These are phyloP conservation scores for Carposina sasakii DNA, from an alignment of 1,140 invertebrate genomes.

Conservation along the genomic window DNA sequence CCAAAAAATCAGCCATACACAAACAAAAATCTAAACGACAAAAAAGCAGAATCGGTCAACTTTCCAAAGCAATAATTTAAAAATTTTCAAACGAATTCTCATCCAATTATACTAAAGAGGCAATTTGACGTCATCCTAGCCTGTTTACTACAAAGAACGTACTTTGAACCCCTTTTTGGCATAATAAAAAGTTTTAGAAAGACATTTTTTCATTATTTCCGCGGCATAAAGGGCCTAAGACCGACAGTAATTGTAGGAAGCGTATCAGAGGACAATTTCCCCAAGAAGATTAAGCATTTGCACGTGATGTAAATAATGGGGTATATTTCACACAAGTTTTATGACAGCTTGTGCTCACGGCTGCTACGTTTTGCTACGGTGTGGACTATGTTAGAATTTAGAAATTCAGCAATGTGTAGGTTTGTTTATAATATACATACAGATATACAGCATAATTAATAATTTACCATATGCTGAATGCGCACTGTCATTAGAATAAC, in stretches of 20 bases:
- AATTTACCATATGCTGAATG: no score
- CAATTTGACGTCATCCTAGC: constrained; percentile 25
- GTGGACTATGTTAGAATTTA: no score
- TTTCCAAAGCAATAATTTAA: constrained; percentile 16
- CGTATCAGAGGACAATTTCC: constrained; percentile 44
- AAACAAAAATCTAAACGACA: no score
- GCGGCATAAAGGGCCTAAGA: not conserved
- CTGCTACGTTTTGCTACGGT: not conserved
- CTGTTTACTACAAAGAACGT: constrained; percentile 30
- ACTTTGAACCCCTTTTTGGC: constrained; percentile 24
- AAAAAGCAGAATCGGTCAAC: no score
- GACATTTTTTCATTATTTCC: constrained; percentile 37
- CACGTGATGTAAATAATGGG: no score
- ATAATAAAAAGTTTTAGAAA: constrained; percentile 13
- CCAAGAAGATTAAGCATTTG: constrained; percentile 27
- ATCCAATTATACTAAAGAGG: constrained; percentile 36
- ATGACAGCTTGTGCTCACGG: not conserved
- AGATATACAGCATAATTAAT: no score
- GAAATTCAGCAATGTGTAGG: no score
- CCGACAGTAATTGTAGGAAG: constrained; percentile 29
- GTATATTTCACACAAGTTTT: not conserved
- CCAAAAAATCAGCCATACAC: no score
- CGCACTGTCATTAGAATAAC: no score
- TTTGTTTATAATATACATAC: no score
- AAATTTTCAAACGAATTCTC: constrained; percentile 29